A percentile compares a stretch with the other conserved stretches of the same genome.
Evolutionary conservation across 2,113 vertebrate species (phyloP).

Genomic region (Amblyopsis rosae): DNA sequence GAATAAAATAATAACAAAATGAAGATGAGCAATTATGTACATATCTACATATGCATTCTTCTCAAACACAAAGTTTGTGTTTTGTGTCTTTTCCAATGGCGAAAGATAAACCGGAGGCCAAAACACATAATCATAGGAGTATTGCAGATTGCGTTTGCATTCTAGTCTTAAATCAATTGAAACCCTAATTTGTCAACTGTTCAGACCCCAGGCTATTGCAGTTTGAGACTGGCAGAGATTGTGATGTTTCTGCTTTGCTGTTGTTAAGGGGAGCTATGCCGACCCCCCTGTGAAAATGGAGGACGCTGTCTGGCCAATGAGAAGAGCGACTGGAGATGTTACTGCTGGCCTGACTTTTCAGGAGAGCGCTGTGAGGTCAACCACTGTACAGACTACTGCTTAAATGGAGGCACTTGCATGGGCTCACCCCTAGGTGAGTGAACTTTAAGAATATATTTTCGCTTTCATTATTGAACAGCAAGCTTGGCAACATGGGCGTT

Average conservation of each 20-base stretch:
- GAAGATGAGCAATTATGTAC: too few species aligned
- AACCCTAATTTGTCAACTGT: too few species aligned
- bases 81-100: too few species aligned
- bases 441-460: background rate
- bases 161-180: too few species aligned
- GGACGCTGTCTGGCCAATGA: conserved; percentile 94
- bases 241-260: conserved; percentile 16
- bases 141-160: too few species aligned
- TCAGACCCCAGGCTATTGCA: background rate
- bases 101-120: too few species aligned
- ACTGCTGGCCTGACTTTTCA: conserved; percentile 96
- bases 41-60: too few species aligned
- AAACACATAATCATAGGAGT: too few species aligned
- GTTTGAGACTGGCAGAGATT: background rate
- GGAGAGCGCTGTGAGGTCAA: conserved; percentile 94
- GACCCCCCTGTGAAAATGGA: conserved; percentile 91
- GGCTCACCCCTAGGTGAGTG: conserved; percentile 89
- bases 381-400: conserved; percentile 93
- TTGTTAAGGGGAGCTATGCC: conserved; percentile 88
- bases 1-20: too few species aligned
- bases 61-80: too few species aligned
- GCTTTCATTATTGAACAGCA: too few species aligned
- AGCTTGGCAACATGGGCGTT: too few species aligned
- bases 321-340: conserved; percentile 90
- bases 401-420: conserved; percentile 92